Conservation (phyloP, 2,113 vertebrate genomes). For the Chaetorhynchus papuensis region DNA sequence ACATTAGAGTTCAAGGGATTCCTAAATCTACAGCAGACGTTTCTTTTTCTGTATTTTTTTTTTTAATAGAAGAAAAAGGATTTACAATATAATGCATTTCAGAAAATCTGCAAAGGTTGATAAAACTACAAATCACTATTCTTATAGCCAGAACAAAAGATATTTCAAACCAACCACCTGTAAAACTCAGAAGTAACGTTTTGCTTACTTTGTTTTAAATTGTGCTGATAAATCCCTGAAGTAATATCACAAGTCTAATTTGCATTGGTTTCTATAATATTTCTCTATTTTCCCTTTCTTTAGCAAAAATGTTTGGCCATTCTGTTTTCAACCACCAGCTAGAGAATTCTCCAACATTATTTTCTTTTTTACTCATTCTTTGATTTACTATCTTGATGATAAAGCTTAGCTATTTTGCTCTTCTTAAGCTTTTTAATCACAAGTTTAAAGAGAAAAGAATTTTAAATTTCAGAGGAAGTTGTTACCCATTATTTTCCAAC, state of each 20-base stretch:
- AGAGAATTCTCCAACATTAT: not conserved
- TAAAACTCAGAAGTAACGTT: not conserved
- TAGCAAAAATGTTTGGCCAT: not conserved
- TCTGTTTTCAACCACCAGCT: not conserved
- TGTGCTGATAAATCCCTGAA: not conserved
- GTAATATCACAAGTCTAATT: not conserved
- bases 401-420: not conserved
- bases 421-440: not conserved
- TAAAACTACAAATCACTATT: not conserved
- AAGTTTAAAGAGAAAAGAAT: not conserved
- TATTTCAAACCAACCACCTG: not conserved
- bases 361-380: not conserved
- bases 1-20: not conserved
- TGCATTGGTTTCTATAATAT: not conserved
- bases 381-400: not conserved
- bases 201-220: not conserved
- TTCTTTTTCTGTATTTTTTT: not conserved
- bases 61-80: not conserved
- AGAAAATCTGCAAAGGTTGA: not conserved
- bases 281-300: not conserved
- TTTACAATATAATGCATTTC: not conserved
- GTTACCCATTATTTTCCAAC: not conserved
- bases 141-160: not conserved
- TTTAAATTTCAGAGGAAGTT: not conserved
- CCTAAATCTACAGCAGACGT: not conserved